Evolutionary conservation across 2,888 invertebrate species (phyloP).

Genomic region (Eueremaeus valkanovi): DNA sequence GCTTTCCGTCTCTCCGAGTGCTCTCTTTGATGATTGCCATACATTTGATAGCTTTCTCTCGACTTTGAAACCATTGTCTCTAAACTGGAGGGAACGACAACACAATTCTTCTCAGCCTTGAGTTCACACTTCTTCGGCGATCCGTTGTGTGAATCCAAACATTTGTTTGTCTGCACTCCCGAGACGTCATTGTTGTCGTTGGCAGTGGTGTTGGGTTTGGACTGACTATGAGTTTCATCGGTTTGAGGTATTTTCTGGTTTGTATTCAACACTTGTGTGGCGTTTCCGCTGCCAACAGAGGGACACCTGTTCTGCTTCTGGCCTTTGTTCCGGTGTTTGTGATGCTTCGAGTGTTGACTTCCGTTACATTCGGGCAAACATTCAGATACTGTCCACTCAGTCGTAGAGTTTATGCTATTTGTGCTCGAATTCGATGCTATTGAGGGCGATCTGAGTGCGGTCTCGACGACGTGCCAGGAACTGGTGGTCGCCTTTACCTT

Average conservation of each 20-base stretch:
- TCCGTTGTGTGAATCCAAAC: neutral
- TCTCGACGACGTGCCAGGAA: slow-evolving; percentile 51
- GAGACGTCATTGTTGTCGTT: neutral
- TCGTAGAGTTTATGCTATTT: slow-evolving; percentile 52
- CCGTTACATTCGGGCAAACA: neutral
- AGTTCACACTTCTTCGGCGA: neutral
- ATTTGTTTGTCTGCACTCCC: neutral
- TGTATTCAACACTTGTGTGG: slow-evolving; percentile 2
- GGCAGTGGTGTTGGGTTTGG: neutral
- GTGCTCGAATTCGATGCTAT: slow-evolving; percentile 51
- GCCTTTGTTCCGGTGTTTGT: neutral
- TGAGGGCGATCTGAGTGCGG: slow-evolving; percentile 50
- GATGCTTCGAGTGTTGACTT: slow-evolving; percentile 15
- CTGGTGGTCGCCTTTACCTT: slow-evolving; percentile 48
- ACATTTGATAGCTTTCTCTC: neutral
- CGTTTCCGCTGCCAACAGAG: neutral
- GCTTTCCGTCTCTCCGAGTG: neutral
- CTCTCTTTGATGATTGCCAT: neutral
- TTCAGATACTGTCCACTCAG: slow-evolving; percentile 49
- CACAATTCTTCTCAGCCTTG: neutral
- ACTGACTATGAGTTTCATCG: neutral
- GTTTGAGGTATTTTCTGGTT: slow-evolving; percentile 29
- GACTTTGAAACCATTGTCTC: neutral
- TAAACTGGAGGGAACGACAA: neutral
- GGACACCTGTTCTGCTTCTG: slow-evolving; percentile 4